Evolutionary conservation across 2,888 invertebrate species (phyloP), one percentile per base, ranked within the genome.

Genomic region (Anthoptus insignis): DNA sequence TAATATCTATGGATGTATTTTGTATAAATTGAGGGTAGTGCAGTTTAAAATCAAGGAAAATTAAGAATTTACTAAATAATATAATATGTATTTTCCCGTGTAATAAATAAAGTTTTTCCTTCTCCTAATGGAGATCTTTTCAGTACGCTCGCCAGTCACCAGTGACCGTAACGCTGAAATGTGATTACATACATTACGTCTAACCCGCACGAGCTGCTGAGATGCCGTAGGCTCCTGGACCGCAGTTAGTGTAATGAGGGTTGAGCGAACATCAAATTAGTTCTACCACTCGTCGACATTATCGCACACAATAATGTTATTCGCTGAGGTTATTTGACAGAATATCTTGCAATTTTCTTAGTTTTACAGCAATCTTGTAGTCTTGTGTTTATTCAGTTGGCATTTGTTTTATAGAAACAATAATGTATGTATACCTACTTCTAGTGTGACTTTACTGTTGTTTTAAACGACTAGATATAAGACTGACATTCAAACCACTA

Each of bases 191-290:
- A 54, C 22, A 54, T 54, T 54, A 37, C 53, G 53, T 22, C 19
- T 19, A 54, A 21, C 21, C 53, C 19, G 21, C 8, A 21, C n/a
- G 34, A 53, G 53, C 34, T 54, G 19, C n/a, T 22, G 7, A 16
- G 34, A 53, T n/a, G 37, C 8, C 37, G 22, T 49, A 24, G 9
- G 42, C 29, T 60, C 14, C 42, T 45, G 42, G 3, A 45, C 60
- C 42, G 34, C 53, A 61, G 53, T 61, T 53, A 61, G 45, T 24
- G 53, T 61, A 54, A 61, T 61, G 34, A 61, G 53, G 45, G 53
- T 47, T 61, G 45, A 54, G 45, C 34, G 45, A 24, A 54, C 49
- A 61, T 37, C 32, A 54, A 56, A 61, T 61, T 61, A 61, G 54
- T 47, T 61, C 34, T 19, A 54, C 54, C 61, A 47, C 54, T 47